Base-by-base conservation (phyloP, 2,113 vertebrate genomes). In the Engystomops pustulosus region DNA sequence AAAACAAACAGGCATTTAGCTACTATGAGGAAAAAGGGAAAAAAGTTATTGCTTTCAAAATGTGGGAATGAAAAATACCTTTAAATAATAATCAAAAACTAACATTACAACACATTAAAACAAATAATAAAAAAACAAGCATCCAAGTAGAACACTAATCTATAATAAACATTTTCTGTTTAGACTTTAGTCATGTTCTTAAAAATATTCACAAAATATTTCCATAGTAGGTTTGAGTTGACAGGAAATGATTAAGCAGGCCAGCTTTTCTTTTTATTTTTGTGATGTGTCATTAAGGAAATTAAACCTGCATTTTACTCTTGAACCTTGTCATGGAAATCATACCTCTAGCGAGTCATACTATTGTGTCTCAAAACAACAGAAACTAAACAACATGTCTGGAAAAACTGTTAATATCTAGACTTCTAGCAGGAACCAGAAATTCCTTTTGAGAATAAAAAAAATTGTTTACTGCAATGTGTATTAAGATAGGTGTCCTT, bases 321-420 rank as follows among this genome's bases (percentile, higher is more conserved):
- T 11, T 60, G 23, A 27, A 27, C 14, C 55, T 60, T 60, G 23
- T 60, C 55, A 60, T 60, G 55, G 55, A 27, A 60, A 60, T 60
- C 67, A 70, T 41, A 38, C 36, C 67, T 5, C 9, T 41, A 11
- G 11, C 36, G 44, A 44, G 68, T 14, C 36, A 60, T 3, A 23
- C 53, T 49, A 49, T 53, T n/a, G 8, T 70, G 20, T 9, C 68
- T 44, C n/a, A 44, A 14, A 70, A 23, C 30, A 68, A 36, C n/a
- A n/a, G 20, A 69, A 38, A 38, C 67, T 69, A 41, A 41, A 10
- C 0, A 23, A 70, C 20, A 9, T 25, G 68, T 70, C 68, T 70
- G 38, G 68, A 44, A 70, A 70, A 70, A 44, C 7, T 69, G 36
- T n/a, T 69, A 69, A 69, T 69, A 69, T 44, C 36, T 23, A 70